A percentile compares a stretch with the other conserved stretches of the same genome.
phyloP scores from a whole-genome alignment of 2,888 invertebrate species.

The Apodemia duryi region DNA sequence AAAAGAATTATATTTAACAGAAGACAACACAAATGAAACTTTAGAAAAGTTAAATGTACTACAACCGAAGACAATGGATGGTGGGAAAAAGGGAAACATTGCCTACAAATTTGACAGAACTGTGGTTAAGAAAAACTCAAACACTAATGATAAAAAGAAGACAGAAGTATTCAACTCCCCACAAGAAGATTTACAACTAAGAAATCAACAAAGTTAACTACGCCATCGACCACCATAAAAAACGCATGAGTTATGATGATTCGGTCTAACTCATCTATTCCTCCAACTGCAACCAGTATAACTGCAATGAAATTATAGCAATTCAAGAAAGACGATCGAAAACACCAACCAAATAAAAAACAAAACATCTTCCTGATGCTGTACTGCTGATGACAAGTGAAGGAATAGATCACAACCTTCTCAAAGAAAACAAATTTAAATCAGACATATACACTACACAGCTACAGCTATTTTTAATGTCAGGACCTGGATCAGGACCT shows the following conservation, averaged over 20 bases:
- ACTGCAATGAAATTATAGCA: neutral
- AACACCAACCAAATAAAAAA: neutral
- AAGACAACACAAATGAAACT: slow-evolving; percentile 35
- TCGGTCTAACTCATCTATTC: neutral
- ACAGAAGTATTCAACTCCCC: slow-evolving; percentile 28
- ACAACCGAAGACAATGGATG: slow-evolving; percentile 29
- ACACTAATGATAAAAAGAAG: slow-evolving; percentile 28
- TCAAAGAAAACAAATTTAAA: too few species aligned
- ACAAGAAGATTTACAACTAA: slow-evolving; percentile 23
- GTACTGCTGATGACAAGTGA: too few species aligned
- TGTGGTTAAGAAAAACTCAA: slow-evolving; percentile 28
- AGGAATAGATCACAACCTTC: too few species aligned
- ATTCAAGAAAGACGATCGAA: slow-evolving; percentile 1
- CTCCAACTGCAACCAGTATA: slow-evolving; percentile 17
- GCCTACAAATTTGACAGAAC: slow-evolving; percentile 34
- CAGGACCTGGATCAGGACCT: too few species aligned
- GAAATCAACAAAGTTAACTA: slow-evolving; percentile 6
- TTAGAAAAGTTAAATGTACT: slow-evolving; percentile 30
- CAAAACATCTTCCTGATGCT: too few species aligned
- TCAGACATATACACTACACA: too few species aligned
- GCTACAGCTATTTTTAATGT: too few species aligned
- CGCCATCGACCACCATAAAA: neutral
- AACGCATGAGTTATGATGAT: slow-evolving; percentile 15
- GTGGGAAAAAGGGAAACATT: slow-evolving; percentile 30
- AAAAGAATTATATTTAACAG: slow-evolving; percentile 29